A percentile compares a stretch with the other conserved stretches of the same genome.
These are phyloP conservation scores for Chymomyza fuscimana DNA, from an alignment of 2,888 invertebrate species.

Conservation along the genomic window DNA sequence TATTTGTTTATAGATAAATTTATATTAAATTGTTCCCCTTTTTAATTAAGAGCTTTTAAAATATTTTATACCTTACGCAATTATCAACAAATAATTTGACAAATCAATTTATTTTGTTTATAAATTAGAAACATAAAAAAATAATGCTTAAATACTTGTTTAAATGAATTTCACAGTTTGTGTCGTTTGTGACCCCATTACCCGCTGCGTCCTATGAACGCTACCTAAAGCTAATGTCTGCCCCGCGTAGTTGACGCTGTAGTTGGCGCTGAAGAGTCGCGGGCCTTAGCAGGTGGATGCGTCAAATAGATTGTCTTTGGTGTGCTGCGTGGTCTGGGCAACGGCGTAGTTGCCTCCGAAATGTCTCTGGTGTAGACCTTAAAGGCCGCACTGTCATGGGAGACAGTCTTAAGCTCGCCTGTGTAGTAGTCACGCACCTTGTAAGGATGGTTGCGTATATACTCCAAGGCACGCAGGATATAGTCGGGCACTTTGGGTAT, in stretches of 20 bases:
- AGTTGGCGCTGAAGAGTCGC: slow-evolving; percentile 8
- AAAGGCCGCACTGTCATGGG: slow-evolving; percentile 61
- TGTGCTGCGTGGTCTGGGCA: slow-evolving; percentile 38
- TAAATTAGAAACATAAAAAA: background rate
- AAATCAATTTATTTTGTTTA: background rate
- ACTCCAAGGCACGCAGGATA: slow-evolving; percentile 66
- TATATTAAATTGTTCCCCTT: no score
- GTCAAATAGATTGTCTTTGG: slow-evolving; percentile 50
- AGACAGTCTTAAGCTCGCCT: slow-evolving; percentile 58
- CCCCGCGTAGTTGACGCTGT: slow-evolving; percentile 12
- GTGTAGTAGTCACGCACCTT: slow-evolving; percentile 66
- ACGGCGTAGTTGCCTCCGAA: slow-evolving; percentile 41
- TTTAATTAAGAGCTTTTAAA: no score
- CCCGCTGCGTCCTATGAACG: background rate
- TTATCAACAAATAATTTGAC: no score
- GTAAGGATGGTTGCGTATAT: slow-evolving; percentile 73
- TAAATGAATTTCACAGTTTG: slow-evolving; percentile 6
- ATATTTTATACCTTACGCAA: no score
- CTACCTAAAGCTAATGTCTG: slow-evolving; percentile 21
- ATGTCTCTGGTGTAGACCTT: slow-evolving; percentile 59
- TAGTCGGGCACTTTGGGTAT: slow-evolving; percentile 74
- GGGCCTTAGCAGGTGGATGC: slow-evolving; percentile 42
- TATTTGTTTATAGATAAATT: no score
- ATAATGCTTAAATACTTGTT: slow-evolving; percentile 5
- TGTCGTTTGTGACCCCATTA: background rate